Evolutionary conservation across 2,888 invertebrate genomes (phyloP).

Genomic region (Entomobrya multifasciata): DNA sequence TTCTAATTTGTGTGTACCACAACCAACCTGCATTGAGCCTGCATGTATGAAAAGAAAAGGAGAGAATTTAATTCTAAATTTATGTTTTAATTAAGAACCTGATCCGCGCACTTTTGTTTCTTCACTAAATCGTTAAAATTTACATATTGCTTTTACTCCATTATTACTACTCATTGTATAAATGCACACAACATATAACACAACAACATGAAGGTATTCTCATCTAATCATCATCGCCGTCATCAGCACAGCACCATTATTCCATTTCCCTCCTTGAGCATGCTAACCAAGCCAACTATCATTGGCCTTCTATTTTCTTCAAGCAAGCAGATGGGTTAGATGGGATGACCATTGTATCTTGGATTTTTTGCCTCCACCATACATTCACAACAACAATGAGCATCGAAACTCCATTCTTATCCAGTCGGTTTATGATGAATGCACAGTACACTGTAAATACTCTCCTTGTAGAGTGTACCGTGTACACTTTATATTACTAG

Average conservation of each 20-base stretch:
- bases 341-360: neutral
- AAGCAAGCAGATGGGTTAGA: neutral
- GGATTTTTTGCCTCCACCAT: neutral
- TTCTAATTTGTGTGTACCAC: slow-evolving; percentile 27
- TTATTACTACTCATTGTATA: slow-evolving; percentile 15
- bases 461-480: too few species aligned
- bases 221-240: slow-evolving; percentile 43
- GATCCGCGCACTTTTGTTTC: slow-evolving; percentile 63
- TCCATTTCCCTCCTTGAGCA: slow-evolving; percentile 14
- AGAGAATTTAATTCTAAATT: slow-evolving; percentile 66
- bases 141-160: slow-evolving; percentile 33
- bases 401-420: too few species aligned
- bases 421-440: slow-evolving; percentile 52
- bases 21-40: neutral
- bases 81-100: slow-evolving; percentile 72
- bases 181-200: slow-evolving; percentile 19
- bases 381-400: neutral
- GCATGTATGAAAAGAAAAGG: slow-evolving; percentile 25
- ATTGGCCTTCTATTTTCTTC: too few species aligned
- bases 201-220: slow-evolving; percentile 42
- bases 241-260: neutral
- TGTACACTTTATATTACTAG: slow-evolving; percentile 17
- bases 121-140: slow-evolving; percentile 55
- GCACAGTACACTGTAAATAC: neutral
- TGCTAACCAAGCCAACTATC: neutral